Percentiles rank a stretch among this genome's conserved stretches.
phyloP scores from a whole-genome alignment of 2,113 vertebrate genomes.

The Lethenteron reissneri region DNA sequence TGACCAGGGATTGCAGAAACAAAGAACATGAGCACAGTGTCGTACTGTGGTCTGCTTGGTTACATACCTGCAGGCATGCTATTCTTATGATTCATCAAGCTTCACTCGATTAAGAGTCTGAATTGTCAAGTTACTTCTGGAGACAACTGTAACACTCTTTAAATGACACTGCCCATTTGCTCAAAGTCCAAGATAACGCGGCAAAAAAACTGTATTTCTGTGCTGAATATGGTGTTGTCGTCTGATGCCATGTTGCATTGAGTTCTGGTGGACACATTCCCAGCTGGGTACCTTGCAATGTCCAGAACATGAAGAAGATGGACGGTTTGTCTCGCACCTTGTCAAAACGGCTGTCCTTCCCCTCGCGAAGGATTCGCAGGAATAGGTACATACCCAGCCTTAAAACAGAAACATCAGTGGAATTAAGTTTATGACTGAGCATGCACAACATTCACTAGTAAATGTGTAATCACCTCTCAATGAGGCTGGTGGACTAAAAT shows the following conservation, averaged over 20 bases:
- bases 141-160: no score
- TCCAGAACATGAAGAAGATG: conserved; percentile 40
- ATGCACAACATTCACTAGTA: conserved; percentile 10
- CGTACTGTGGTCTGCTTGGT: no score
- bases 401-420: conserved; percentile 11
- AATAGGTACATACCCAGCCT: conserved; percentile 39
- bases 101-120: no score
- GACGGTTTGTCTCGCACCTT: conserved; percentile 29
- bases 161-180: no score
- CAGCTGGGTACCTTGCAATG: conserved; percentile 31
- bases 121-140: no score
- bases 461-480: neutral
- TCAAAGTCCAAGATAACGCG: neutral
- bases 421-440: conserved; percentile 22
- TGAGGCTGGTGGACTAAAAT: neutral
- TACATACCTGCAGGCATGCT: no score
- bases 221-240: neutral
- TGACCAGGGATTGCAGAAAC: no score
- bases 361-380: conserved; percentile 34
- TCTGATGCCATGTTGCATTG: neutral
- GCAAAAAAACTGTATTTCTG: neutral
- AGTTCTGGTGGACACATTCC: neutral
- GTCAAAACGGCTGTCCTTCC: conserved; percentile 33
- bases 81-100: no score
- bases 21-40: no score